phyloP scores from a whole-genome alignment of 2,797 vertebrate genomes.

The Triplophysa yarkandensis region DNA sequence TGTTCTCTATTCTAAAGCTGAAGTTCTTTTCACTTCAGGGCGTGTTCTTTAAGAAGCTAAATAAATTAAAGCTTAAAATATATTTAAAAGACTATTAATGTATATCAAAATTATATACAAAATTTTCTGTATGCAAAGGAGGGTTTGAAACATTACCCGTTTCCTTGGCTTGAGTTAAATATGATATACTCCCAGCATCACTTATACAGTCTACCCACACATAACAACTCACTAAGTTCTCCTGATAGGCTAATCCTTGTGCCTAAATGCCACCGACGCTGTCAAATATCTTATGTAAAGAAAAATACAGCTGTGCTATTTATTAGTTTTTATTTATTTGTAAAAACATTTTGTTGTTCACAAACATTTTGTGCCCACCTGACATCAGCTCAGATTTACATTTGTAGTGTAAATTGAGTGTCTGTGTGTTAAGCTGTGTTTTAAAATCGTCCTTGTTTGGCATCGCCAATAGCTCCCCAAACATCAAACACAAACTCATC shows the following conservation, averaged over 20 bases:
- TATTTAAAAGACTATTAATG: slow-evolving; percentile 13
- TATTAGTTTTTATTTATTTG: background rate
- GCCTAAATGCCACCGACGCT: slow-evolving; percentile 1
- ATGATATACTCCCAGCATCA: background rate
- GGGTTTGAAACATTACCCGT: slow-evolving; percentile 25
- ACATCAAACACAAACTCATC: slow-evolving; percentile 98
- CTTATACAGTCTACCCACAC: slow-evolving; percentile 5
- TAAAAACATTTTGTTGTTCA: background rate
- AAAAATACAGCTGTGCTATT: slow-evolving; percentile 10
- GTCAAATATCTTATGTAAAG: slow-evolving; percentile 5
- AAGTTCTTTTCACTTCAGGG: background rate
- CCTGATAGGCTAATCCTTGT: slow-evolving; percentile 7
- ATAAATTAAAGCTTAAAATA: slow-evolving; percentile 39
- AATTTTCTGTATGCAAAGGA: slow-evolving; percentile 8
- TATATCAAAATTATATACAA: slow-evolving; percentile 30
- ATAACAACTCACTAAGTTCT: slow-evolving; percentile 4
- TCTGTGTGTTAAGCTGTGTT: background rate
- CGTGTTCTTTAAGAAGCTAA: slow-evolving; percentile 11
- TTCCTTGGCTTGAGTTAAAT: slow-evolving; percentile 25
- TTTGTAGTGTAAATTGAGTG: background rate
- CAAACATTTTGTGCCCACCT: slow-evolving; percentile 12
- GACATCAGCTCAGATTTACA: background rate
- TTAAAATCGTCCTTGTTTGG: slow-evolving; percentile 82
- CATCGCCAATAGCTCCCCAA: slow-evolving; percentile 94
- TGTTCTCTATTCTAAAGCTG: background rate